These are phyloP conservation scores for Goniozus legneri DNA, from an alignment of 1,140 invertebrate species.

Conservation along the genomic window DNA sequence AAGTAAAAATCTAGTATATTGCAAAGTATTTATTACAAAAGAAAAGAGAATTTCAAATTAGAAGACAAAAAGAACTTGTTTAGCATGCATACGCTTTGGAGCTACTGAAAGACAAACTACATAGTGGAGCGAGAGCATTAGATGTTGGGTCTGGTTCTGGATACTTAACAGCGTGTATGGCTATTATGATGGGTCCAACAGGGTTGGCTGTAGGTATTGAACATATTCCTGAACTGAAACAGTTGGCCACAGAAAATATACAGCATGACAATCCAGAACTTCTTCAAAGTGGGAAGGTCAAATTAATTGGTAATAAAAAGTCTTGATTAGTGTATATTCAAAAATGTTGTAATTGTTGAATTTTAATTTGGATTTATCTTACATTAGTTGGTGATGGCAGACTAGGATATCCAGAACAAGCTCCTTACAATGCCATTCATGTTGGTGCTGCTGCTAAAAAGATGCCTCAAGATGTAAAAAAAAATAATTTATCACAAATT, in stretches of 20 bases:
- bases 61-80: constrained; percentile 24
- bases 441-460: constrained; percentile 56
- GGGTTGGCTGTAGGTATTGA: constrained; percentile 87
- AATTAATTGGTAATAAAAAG: constrained; percentile 63
- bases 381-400: constrained; percentile 66
- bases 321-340: not conserved
- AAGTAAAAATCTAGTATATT: constrained; percentile 6
- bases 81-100: constrained; percentile 93
- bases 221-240: constrained; percentile 84
- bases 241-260: constrained; percentile 74
- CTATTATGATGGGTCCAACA: constrained; percentile 74
- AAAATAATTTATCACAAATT: not conserved
- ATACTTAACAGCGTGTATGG: constrained; percentile 95
- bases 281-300: constrained; percentile 62
- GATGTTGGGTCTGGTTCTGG: constrained; percentile 96
- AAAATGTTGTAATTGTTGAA: not conserved
- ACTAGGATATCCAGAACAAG: constrained; percentile 57
- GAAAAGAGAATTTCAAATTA: constrained; percentile 14
- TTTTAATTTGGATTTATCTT: no score
- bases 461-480: constrained; percentile 57
- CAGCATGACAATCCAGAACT: constrained; percentile 70
- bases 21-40: not conserved
- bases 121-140: constrained; percentile 74
- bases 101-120: constrained; percentile 77
- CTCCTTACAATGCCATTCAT: constrained; percentile 72